A percentile compares a stretch with the other conserved stretches of the same genome.
phyloP scores from a whole-genome alignment of 2,888 invertebrate genomes.

The Polydrusus pterygomalis region DNA sequence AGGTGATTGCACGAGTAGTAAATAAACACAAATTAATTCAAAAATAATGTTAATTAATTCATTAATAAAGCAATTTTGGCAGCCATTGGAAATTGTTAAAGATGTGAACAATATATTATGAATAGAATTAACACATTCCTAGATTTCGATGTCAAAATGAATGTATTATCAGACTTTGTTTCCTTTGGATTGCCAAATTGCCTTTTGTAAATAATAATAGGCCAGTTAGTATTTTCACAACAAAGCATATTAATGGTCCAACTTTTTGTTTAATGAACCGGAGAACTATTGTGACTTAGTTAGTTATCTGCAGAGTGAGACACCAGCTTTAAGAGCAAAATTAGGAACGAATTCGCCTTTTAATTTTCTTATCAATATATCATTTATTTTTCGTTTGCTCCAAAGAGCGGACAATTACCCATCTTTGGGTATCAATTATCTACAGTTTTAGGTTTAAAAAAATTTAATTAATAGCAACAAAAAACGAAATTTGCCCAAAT shows the following conservation, averaged over 20 bases:
- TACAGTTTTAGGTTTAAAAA: too few relatives aligned
- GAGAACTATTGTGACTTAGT: too few relatives aligned
- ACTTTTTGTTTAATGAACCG: too few relatives aligned
- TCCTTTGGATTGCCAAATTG: conserved; percentile 1
- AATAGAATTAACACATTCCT: not conserved
- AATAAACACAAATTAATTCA: conserved; percentile 10
- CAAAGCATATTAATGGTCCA: not conserved
- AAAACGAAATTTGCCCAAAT: too few relatives aligned
- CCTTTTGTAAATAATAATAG: not conserved
- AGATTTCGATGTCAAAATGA: not conserved
- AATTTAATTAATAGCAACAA: too few relatives aligned
- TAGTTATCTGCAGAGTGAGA: too few relatives aligned
- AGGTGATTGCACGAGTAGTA: conserved; percentile 12
- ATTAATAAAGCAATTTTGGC: conserved; percentile 4
- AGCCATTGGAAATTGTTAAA: conserved; percentile 1
- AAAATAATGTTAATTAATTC: conserved; percentile 7
- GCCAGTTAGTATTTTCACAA: not conserved
- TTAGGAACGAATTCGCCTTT: too few relatives aligned
- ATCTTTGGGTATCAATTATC: too few relatives aligned
- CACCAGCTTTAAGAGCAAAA: too few relatives aligned
- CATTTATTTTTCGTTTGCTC: too few relatives aligned
- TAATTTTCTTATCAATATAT: too few relatives aligned
- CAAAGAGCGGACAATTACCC: too few relatives aligned
- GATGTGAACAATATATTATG: not conserved
- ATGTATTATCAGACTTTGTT: not conserved